Percentiles rank a stretch among this genome's conserved stretches.
Conservation (phyloP, 2,888 invertebrate species). For the Lydus trimaculatus region DNA sequence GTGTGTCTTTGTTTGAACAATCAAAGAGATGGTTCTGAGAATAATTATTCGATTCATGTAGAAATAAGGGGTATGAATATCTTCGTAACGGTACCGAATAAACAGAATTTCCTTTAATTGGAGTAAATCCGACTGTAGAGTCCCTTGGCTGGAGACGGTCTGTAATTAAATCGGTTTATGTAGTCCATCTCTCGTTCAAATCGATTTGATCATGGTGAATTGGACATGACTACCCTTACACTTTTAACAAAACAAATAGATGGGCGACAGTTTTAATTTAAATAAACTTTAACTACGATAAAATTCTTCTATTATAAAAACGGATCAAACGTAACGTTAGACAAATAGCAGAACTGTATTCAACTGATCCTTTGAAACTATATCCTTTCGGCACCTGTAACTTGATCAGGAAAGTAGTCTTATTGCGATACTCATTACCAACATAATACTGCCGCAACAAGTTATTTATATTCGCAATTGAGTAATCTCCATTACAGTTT, state of each 20-base stretch:
- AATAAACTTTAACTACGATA: not conserved
- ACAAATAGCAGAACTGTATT: too few species aligned
- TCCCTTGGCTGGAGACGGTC: constrained; percentile 31
- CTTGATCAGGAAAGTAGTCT: not conserved
- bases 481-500: not conserved
- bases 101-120: constrained; percentile 33
- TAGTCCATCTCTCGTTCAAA: constrained; percentile 31
- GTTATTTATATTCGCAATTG: constrained; percentile 20
- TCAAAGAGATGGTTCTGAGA: not conserved
- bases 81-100: constrained; percentile 12
- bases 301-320: too few species aligned
- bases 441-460: constrained; percentile 27
- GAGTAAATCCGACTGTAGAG: constrained; percentile 32
- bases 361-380: not conserved
- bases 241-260: constrained; percentile 32
- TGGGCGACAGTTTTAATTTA: too few species aligned
- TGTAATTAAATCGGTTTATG: constrained; percentile 37
- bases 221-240: constrained; percentile 34
- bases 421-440: constrained; percentile 9
- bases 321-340: too few species aligned
- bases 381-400: constrained; percentile 11
- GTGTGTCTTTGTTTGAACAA: not conserved
- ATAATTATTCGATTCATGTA: not conserved
- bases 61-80: not conserved
- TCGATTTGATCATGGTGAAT: constrained; percentile 30